Base-by-base conservation (phyloP, 2,113 vertebrate genomes). In the Bos indicus region DNA sequence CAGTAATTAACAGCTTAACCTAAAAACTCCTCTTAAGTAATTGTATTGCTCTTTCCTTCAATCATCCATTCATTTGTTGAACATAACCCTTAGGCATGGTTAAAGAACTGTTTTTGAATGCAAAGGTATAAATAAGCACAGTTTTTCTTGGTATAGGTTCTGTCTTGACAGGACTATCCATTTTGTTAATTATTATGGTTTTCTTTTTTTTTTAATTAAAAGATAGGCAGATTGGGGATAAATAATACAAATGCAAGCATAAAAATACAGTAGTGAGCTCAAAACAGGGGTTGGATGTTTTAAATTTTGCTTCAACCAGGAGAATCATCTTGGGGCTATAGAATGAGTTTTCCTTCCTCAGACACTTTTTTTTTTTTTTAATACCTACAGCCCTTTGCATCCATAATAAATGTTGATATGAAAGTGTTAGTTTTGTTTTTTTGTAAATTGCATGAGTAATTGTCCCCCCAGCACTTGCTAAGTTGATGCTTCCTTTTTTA, bases 401-500 rank as follows among this genome's bases (percentile, higher is more conserved):
- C 62, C 83, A 81, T 52, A 91, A 56, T 92, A 96, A 95, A 93
- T 52, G n/a, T 94, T 93, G 84, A 88, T 90, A 57, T 85, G 91
- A 93, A 97, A 90, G 36, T 96, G 95, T 95, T 95, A 95, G 87
- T 95, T 98, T 97, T 96, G 88, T 96, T 98, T 97, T 48, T 74
- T 95, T 95, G 71, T 97, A 98, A 98, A 98, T 98, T 98, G 92
- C 94, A 93, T 97, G 94, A 98, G 82, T 96, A 97, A 98, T 97
- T 46, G 19, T 90, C 67, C 94, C 87, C 92, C 85, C 40, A 97
- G 96, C 87, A 96, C 96, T 98, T 98, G 98, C 97, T 91, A 94
- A 98, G 98, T 97, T 98, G 95, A 93, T 93, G 96, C 94, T 98
- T 99, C 98, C 98, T 98, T 98, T 98, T 97, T 97, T 98, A 98